Evolutionary conservation across 2,888 invertebrate species (phyloP), one percentile per base, ranked within the genome.

Genomic region (Furcula furcula): DNA sequence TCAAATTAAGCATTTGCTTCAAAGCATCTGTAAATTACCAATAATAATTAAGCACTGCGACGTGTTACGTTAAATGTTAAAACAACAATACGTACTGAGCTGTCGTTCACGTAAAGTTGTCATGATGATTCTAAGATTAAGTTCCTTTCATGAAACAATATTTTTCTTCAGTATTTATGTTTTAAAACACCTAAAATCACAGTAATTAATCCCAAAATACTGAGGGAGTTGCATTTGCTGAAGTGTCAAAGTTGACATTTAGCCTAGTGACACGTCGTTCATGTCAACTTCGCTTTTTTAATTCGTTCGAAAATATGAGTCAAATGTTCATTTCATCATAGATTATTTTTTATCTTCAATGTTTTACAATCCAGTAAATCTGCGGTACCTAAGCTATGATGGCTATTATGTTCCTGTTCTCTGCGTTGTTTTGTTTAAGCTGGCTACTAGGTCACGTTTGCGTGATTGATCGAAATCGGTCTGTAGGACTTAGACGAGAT

Each of bases 1-100:
- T 98, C 37, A 98, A 90, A 88, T 98, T 98, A 40, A 98, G 90
- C 98, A 98, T 98, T 87, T 97, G 97, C 89, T 95, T 97, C 48
- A 98, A 89, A 52, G 97, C 97, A 91, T 92, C 97, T 97, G 84
- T 40, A 91, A 90, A 54, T 36, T 36, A 30, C 34, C 25, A 50
- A 46, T 46, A 40, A 41, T 41, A 47, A 49, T 31, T 42, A 46
- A 35, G 28, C 35, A 31, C 33, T 26, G 34, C 37, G 38, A 57
- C 43, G 44, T 50, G 55, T 55, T 45, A 47, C 30, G 18, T 6
- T n/a, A 4, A 47, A 30, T 22, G 11, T 23, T 28, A 9, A 32
- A 36, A 40, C 29, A 36, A 31, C 31, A 32, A 30, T 38, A 55
- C 66, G 46, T 45, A 73, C 75, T 65, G 42, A 74, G 71, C 52